Evolutionary conservation across 2,113 vertebrate species (phyloP), one percentile per base, ranked within the genome.

Genomic region (Eclectus roratus): DNA sequence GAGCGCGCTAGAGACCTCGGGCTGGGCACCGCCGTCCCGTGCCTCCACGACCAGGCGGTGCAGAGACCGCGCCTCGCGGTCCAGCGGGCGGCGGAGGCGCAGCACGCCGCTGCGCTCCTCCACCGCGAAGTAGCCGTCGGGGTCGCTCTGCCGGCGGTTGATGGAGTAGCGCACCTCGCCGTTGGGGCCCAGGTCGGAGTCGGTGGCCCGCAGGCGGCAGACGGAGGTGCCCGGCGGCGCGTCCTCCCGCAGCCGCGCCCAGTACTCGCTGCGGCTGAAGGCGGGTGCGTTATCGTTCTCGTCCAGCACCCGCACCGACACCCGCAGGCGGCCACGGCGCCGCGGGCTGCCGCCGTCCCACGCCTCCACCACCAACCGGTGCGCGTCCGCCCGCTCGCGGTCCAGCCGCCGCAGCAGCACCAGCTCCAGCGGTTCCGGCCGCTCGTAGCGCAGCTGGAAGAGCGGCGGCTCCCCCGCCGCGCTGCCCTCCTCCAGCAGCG

Each of bases 201-300:
- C 99, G 4, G 96, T 97, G 88, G 99, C 99, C 23, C 93, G 96
- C 37, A 99, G 98, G 56, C 97, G 98, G 53, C 98, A 99, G 72
- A 99, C 98, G 2, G 97, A 31, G 3, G 98, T 97, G 64, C 97
- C 97, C 2, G 97, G 84, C 9, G 91, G 93, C 7, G 98, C 97
- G 65, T 99, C 98, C 93, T 99, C 99, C 21, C 95, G 97, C 43
- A 99, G 94, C 0, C 92, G 89, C 8, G 97, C 97, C 19, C 97
- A 97, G 94, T 99, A 99, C 73, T 99, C 98, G 9, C 76, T 91
- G 87, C 95, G 98, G 93, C 97, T 98, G 83, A 99, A 99, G 15
- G 97, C 89, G 3, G 99, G 99, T 5, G 98, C 98, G 93, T 99
- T 99, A 97, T 99, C 99, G 31, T 99, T 99, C 97, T 99, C 99